These are phyloP conservation scores for Agrotis puta DNA, from an alignment of 2,888 invertebrate genomes.

Conservation along the genomic window DNA sequence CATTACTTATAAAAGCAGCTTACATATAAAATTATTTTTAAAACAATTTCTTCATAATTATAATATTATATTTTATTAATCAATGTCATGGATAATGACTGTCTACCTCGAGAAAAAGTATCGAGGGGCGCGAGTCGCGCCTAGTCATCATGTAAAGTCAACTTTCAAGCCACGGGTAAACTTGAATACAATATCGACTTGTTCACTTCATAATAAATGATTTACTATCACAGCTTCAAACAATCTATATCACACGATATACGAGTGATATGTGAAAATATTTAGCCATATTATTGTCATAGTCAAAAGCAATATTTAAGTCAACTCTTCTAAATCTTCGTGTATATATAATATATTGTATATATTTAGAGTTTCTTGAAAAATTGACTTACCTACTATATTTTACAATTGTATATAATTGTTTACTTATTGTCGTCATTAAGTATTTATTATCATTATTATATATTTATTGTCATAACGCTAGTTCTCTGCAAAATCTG, in stretches of 20 bases:
- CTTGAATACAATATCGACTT: slow-evolving; percentile 74
- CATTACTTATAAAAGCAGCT: slow-evolving; percentile 76
- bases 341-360: slow-evolving; percentile 59
- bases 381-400: slow-evolving; percentile 65
- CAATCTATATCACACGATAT: slow-evolving; percentile 80
- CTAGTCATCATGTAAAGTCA: slow-evolving; percentile 63
- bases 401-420: slow-evolving; percentile 57
- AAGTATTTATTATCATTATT: slow-evolving; percentile 63
- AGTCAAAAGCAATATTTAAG: slow-evolving; percentile 59
- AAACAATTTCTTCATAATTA: slow-evolving; percentile 52
- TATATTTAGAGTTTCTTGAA: slow-evolving; percentile 57
- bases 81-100: slow-evolving; percentile 55
- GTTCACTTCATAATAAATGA: slow-evolving; percentile 74
- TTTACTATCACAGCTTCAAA: slow-evolving; percentile 84
- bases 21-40: slow-evolving; percentile 68
- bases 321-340: slow-evolving; percentile 50
- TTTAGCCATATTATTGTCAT: slow-evolving; percentile 73
- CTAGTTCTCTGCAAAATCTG: slow-evolving; percentile 56
- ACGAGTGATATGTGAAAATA: slow-evolving; percentile 83
- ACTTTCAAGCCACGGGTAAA: slow-evolving; percentile 72
- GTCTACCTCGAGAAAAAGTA: slow-evolving; percentile 79
- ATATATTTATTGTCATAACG: slow-evolving; percentile 60
- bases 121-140: slow-evolving; percentile 73
- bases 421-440: slow-evolving; percentile 54
- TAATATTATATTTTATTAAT: slow-evolving; percentile 55